Evolutionary conservation across 2,888 invertebrate species (phyloP), one percentile per base, ranked within the genome.

Genomic region (Sminthurides aquaticus): DNA sequence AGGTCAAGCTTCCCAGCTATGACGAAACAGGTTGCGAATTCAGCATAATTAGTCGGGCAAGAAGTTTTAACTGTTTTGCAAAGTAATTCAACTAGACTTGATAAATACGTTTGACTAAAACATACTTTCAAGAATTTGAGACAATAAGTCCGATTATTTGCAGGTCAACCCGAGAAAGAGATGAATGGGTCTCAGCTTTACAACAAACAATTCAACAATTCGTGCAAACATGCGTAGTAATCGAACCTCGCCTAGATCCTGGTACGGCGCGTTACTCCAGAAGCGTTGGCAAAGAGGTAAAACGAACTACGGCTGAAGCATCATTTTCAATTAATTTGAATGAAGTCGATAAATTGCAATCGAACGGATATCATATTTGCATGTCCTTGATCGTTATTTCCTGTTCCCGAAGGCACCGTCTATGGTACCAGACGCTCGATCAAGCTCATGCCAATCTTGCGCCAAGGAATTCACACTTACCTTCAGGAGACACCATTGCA

Each of bases 361-460:
- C 15, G 5, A 59, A 18, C 57, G 55, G n/a, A n/a, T n/a, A n/a
- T n/a, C n/a, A n/a, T n/a, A n/a, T n/a, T n/a, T n/a, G n/a, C n/a
- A n/a, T n/a, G n/a, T n/a, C n/a, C n/a, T n/a, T n/a, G 28, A 27
- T n/a, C 28, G 15, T 26, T 60, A 22, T 28, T 64, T 54, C 57
- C 27, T 57, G 55, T 79, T n/a, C n/a, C n/a, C n/a, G n/a, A n/a
- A n/a, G 77, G 83, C 84, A 18, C 84, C 84, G 1, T 79, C 84
- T 27, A 84, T 84, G 84, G 80, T 83, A 49, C 83, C 82, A 22
- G 84, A 84, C 75, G 77, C 79, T 20, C 77, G 83, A 48, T 84
- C 84, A 1, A 84, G 84, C 1, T 84, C 84, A 81, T 86, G 86
- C 75, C 85, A 85, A 80, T 77, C 82, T 28, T 86, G 86, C 77